Base-by-base conservation (phyloP, 2,797 vertebrate genomes). In the Lithobates pipiens region DNA sequence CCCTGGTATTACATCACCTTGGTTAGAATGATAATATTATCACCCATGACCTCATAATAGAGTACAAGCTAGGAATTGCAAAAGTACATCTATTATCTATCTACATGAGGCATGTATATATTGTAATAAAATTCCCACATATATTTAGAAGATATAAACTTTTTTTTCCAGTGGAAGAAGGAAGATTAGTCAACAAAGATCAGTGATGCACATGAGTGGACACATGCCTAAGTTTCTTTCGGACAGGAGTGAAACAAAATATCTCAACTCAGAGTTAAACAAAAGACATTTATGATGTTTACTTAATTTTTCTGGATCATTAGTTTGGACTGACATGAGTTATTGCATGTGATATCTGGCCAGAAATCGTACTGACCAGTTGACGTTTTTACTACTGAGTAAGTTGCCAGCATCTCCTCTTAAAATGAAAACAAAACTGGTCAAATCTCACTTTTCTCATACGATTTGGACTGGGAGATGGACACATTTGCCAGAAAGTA, bases 281-380 rank as follows among this genome's bases (percentile, higher is more conserved):
- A 94, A 92, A 94, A 92, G 93, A 93, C 93, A 93, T 95, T 95
- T 95, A 95, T 93, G 92, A 93, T 95, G 95, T 95, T 95, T 95
- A 95, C 94, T 95, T 94, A 93, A 92, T 94, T 94, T 93, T 93
- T 94, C 92, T 93, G 92, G 93, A 91, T 91, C 92, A 94, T 93
- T 94, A 93, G 93, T 86, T 88, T 90, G 89, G 91, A 92, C 92
- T 88, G 93, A 94, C 93, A 93, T 95, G 93, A 95, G 88, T 95
- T 94, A 95, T 95, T 92, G 90, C 88, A 93, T 86, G 89, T 68
- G 92, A 89, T 92, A 94, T 93, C 92, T 93, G 89, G 94, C 94
- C 93, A 95, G 92, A 93, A 93, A 90, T 91, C 94, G 92, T 93
- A 93, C 91, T 92, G 91, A 94, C 94, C 91, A 93, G 88, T 90